Evolutionary conservation across 2,888 invertebrate genomes (phyloP).

Genomic region (Luperina testacea): DNA sequence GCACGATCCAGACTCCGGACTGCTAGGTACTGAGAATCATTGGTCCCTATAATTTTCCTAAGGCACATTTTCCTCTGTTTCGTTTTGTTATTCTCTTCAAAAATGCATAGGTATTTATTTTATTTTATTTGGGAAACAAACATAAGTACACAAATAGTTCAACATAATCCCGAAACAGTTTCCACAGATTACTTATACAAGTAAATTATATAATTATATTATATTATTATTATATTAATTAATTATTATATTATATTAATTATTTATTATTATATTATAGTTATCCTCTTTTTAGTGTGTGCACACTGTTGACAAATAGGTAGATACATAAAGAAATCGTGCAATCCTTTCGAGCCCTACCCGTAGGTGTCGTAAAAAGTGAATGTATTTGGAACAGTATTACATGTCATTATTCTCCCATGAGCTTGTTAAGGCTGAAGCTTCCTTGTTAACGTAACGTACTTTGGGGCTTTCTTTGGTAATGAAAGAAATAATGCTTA

Average conservation of each 20-base stretch:
- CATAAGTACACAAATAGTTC: no score
- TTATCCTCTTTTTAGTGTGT: neutral
- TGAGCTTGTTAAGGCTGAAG: neutral
- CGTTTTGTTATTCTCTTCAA: neutral
- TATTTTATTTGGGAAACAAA: no score
- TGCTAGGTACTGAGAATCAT: no score
- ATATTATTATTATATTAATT: no score
- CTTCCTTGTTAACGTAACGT: neutral
- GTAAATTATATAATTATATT: no score
- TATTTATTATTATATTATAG: neutral
- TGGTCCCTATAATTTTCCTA: no score
- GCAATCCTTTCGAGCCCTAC: conserved; percentile 8
- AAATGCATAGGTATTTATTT: neutral
- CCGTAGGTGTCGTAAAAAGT: conserved; percentile 32
- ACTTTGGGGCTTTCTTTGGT: neutral
- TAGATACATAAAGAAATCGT: conserved; percentile 18
- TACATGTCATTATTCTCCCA: neutral
- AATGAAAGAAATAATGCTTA: neutral
- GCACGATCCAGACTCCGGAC: no score
- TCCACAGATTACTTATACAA: no score
- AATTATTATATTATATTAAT: no score
- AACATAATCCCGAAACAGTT: no score
- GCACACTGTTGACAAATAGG: conserved; percentile 17
- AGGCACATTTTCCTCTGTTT: neutral
- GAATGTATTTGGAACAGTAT: conserved; percentile 32